phyloP scores from a whole-genome alignment of 2,888 invertebrate species.

The Tuta absoluta region DNA sequence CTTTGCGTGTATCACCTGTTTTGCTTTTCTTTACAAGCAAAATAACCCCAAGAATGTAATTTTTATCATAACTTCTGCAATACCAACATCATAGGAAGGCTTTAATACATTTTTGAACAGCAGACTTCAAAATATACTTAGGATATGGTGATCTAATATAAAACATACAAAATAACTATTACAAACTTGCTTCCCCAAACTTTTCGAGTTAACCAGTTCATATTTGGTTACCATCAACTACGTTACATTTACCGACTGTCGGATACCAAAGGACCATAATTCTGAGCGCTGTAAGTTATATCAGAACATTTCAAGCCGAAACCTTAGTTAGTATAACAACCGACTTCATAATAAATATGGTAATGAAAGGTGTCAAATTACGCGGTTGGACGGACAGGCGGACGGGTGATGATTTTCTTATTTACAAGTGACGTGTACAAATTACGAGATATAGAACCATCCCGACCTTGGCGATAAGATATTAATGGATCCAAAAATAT shows the following conservation, averaged over 20 bases:
- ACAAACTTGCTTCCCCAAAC: slow-evolving; percentile 41
- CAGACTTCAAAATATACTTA: not conserved
- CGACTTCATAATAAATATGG: slow-evolving; percentile 74
- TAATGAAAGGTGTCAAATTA: slow-evolving; percentile 80
- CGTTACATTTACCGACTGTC: slow-evolving; percentile 4
- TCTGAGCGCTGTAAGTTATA: not conserved
- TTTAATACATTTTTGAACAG: not conserved
- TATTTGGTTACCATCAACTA: slow-evolving; percentile 55
- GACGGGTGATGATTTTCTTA: slow-evolving; percentile 63
- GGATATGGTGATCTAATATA: not conserved
- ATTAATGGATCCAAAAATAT: no score
- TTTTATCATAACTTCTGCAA: no score
- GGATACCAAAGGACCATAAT: slow-evolving; percentile 32
- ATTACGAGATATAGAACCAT: slow-evolving; percentile 40
- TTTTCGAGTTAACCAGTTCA: slow-evolving; percentile 49
- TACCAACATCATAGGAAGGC: not conserved
- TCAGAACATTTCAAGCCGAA: slow-evolving; percentile 29
- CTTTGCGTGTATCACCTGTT: no score
- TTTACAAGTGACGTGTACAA: slow-evolving; percentile 64
- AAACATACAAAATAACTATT: slow-evolving; percentile 43
- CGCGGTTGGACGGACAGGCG: slow-evolving; percentile 62
- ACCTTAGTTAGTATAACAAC: slow-evolving; percentile 31
- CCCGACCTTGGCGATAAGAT: slow-evolving; percentile 60
- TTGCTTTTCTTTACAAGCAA: no score
- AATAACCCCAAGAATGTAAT: no score